Percentiles rank a stretch among this genome's conserved stretches.
Evolutionary conservation across 2,797 vertebrate genomes (phyloP).

Genomic region (Heteromormyrus szaboi): DNA sequence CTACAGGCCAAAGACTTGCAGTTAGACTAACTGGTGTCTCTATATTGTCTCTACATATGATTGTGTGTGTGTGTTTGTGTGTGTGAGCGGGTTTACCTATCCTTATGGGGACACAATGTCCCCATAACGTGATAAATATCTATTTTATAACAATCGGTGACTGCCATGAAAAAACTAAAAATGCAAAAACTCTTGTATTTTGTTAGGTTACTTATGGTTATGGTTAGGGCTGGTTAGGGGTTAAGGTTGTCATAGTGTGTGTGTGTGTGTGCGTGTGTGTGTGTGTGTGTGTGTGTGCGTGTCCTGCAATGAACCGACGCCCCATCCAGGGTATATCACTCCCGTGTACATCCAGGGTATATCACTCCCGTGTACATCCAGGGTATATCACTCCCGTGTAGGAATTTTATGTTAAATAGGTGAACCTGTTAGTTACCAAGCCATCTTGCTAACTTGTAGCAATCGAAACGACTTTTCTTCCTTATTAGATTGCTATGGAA

Average conservation of each 20-base stretch:
- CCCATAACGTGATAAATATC: too few species aligned
- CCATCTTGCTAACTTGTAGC: background rate
- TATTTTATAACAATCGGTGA: too few species aligned
- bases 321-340: too few species aligned
- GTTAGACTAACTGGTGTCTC: background rate
- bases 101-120: too few species aligned
- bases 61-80: background rate
- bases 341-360: too few species aligned
- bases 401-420: background rate
- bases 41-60: background rate
- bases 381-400: background rate
- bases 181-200: too few species aligned
- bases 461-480: background rate
- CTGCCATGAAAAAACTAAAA: too few species aligned
- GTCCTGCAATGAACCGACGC: too few species aligned
- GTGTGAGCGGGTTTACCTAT: background rate
- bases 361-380: background rate
- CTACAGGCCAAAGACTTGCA: background rate
- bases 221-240: too few species aligned
- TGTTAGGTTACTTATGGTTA: too few species aligned
- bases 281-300: too few species aligned
- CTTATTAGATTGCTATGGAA: background rate
- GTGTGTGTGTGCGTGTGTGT: background rate
- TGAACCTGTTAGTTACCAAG: background rate
- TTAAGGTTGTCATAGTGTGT: too few species aligned